A percentile compares a stretch with the other conserved stretches of the same genome.
phyloP scores from a whole-genome alignment of 2,888 invertebrate genomes.

The Harpagoxenus sublaevis region DNA sequence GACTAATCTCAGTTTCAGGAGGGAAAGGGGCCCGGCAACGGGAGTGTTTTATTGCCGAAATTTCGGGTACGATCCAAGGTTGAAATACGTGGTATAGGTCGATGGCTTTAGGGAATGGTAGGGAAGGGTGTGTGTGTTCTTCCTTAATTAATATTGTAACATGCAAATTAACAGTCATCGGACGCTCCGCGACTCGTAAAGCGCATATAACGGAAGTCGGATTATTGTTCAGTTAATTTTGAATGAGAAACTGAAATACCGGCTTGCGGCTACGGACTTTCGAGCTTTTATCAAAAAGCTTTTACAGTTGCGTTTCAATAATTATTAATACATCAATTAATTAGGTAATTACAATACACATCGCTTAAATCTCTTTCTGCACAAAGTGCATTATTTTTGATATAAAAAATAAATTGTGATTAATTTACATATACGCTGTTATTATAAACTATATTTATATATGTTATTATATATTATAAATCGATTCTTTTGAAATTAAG shows the following conservation, averaged over 20 bases:
- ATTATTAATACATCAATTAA: constrained; percentile 22
- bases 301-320: not conserved
- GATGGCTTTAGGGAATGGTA: not conserved
- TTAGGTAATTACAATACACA: constrained; percentile 16
- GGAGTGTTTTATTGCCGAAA: constrained; percentile 60
- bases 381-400: not conserved
- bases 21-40: not conserved
- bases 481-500: not conserved
- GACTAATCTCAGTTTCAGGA: constrained; percentile 71
- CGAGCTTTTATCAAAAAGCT: not conserved
- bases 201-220: not conserved
- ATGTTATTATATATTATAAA: not conserved
- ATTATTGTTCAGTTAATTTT: constrained; percentile 42
- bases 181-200: not conserved
- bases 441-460: not conserved
- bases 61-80: constrained; percentile 36
- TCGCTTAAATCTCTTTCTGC: not conserved
- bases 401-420: constrained; percentile 11
- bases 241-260: not conserved
- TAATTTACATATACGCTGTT: constrained; percentile 1
- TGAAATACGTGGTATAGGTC: constrained; percentile 11
- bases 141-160: constrained; percentile 56
- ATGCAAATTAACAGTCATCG: constrained; percentile 47
- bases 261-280: not conserved
- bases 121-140: constrained; percentile 24